Base-by-base conservation (phyloP, 2,113 vertebrate genomes). In the Micromys minutus region DNA sequence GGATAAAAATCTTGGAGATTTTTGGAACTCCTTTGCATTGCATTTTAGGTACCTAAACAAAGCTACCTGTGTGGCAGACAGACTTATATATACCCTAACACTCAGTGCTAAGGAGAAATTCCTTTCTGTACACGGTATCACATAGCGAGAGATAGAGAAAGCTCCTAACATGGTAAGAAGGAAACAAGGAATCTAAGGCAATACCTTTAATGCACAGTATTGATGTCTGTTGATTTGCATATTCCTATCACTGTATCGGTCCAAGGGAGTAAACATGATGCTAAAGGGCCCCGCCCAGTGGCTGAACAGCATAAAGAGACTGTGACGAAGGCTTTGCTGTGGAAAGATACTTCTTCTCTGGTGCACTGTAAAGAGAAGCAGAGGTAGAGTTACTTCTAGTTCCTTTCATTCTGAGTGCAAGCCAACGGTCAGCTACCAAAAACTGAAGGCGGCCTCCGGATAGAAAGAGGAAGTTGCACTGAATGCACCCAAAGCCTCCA, bases 231-330 rank as follows among this genome's bases (percentile, higher is more conserved):
- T 99, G 98, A 99, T 99, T 97, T 99, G 99, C 99, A 99, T 99
- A 98, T 99, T 99, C 95, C 99, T 99, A 96, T 99, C 99, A 93
- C 99, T 99, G 98, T 99, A 99, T 98, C 99, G 99, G 98, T 99
- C 99, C 96, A 99, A 97, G 3, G 99, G 99, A 11, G 99, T 99
- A 98, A 99, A 99, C 99, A 99, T 99, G 98, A 99, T 99, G 98
- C 99, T 99, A 90, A 99, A 99, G 96, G 99, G 99, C 21, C 99
- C 99, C 3, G 99, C 99, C 99, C 99, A 99, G 97, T 99, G 99
- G 98, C 99, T 99, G 98, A 99, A 99, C 97, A 99, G 98, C 99
- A 99, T 99, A 97, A 99, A 99, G 1, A 99, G 98, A 96, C 99
- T 99, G 98, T 99, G 99, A 96, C 99, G 99, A 63, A 99, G 99